Evolutionary conservation across 2,888 invertebrate species (phyloP).

Genomic region (Eupithecia inturbata): DNA sequence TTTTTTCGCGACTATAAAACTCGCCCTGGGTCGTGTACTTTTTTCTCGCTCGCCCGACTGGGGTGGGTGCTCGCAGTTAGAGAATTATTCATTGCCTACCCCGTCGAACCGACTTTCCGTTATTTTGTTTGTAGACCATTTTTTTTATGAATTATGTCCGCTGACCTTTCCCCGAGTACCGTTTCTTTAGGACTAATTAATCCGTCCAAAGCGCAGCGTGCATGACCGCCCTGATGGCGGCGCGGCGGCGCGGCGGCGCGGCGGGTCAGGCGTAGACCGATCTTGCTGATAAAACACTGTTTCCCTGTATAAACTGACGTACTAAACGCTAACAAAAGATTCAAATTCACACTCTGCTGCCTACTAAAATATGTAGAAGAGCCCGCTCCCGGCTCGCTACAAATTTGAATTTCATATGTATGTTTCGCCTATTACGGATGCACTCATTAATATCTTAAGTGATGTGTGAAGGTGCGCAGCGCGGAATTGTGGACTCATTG

Average conservation of each 20-base stretch:
- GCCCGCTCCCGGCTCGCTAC: constrained; percentile 79
- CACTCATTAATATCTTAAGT: constrained; percentile 84
- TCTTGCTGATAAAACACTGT: constrained; percentile 63
- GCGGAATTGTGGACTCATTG: constrained; percentile 63
- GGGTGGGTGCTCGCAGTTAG: constrained; percentile 81
- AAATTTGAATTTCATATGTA: constrained; percentile 85
- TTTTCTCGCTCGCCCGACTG: constrained; percentile 74
- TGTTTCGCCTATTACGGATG: constrained; percentile 84
- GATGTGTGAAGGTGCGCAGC: constrained; percentile 69
- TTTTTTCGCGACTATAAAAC: constrained; percentile 83
- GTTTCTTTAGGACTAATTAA: constrained; percentile 82
- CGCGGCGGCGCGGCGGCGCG: too few relatives aligned
- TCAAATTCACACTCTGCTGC: constrained; percentile 84
- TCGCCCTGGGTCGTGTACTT: constrained; percentile 78
- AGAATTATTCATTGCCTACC: constrained; percentile 84
- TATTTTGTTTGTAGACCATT: constrained; percentile 76
- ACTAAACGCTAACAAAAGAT: constrained; percentile 82
- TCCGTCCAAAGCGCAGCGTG: constrained; percentile 40
- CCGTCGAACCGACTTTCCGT: constrained; percentile 81
- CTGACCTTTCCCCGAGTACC: constrained; percentile 78
- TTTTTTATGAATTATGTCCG: constrained; percentile 80
- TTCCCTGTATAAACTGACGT: constrained; percentile 69
- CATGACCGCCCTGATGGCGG: background rate
- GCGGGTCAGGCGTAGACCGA: background rate
- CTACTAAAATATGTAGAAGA: constrained; percentile 83